A percentile compares a stretch with the other conserved stretches of the same genome.
These are phyloP conservation scores for Enteromius thamalakanensis DNA, from an alignment of 2,797 vertebrate species.

Conservation along the genomic window DNA sequence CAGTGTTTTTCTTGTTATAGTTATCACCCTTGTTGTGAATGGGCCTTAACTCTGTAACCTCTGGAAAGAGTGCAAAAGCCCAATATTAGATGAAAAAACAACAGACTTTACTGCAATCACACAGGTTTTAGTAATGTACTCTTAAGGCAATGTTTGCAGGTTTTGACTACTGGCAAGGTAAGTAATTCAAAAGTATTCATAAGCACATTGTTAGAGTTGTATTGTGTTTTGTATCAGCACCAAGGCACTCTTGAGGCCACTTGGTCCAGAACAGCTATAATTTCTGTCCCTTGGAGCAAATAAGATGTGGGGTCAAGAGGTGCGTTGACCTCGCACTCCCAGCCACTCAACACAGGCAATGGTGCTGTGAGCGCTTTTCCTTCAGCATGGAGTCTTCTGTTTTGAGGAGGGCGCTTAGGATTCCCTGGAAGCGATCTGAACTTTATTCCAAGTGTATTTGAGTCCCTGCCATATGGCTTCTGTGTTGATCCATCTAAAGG, in stretches of 20 bases:
- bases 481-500: slow-evolving; percentile 37
- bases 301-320: slow-evolving; percentile 59
- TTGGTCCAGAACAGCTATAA: slow-evolving; percentile 65
- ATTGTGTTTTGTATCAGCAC: slow-evolving; percentile 32
- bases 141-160: neutral
- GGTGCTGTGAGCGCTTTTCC: neutral
- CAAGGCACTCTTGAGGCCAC: slow-evolving; percentile 49
- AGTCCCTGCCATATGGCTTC: neutral
- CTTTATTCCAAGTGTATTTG: slow-evolving; percentile 27
- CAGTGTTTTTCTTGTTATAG: neutral
- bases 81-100: neutral
- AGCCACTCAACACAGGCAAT: slow-evolving; percentile 59
- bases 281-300: slow-evolving; percentile 67
- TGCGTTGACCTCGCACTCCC: slow-evolving; percentile 68
- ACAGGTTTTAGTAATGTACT: neutral
- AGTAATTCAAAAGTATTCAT: neutral
- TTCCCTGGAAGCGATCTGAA: slow-evolving; percentile 46
- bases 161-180: neutral
- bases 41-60: neutral
- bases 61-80: neutral
- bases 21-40: neutral
- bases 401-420: slow-evolving; percentile 15
- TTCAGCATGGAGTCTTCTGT: neutral
- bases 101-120: neutral
- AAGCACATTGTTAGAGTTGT: neutral